A percentile compares a stretch with the other conserved stretches of the same genome.
These are phyloP conservation scores for Sus cebifrons DNA, from an alignment of 2,797 vertebrate genomes.

Conservation along the genomic window DNA sequence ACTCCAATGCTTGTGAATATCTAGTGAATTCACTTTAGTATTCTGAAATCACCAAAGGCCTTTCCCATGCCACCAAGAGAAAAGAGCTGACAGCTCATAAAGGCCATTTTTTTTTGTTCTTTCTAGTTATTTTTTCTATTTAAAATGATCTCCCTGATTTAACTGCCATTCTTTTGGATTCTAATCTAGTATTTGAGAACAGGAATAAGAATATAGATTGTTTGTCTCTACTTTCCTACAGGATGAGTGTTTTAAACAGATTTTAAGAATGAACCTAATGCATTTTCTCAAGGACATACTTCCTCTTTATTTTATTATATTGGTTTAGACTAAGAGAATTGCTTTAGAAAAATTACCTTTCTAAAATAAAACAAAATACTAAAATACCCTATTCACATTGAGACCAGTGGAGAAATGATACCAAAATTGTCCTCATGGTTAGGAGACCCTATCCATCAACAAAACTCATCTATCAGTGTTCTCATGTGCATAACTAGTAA, in stretches of 20 bases:
- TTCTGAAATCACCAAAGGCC: not conserved
- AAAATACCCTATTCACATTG: not conserved
- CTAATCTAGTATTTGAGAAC: not conserved
- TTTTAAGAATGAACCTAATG: conserved; percentile 1
- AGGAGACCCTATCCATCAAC: not conserved
- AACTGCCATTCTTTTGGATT: not conserved
- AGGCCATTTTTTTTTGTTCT: not conserved
- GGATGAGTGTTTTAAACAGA: not conserved
- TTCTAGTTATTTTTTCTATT: conserved; percentile 38
- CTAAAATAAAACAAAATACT: conserved; percentile 7
- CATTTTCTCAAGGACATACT: conserved; percentile 8
- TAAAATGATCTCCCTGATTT: conserved; percentile 24
- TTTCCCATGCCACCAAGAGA: not conserved
- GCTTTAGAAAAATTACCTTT: not conserved
- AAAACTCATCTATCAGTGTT: not conserved
- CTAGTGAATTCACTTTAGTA: not conserved
- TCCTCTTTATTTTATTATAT: conserved; percentile 4
- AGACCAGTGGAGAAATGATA: not conserved
- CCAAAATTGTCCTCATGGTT: not conserved
- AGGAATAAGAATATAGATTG: not conserved
- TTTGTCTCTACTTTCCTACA: not conserved
- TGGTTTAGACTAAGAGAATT: not conserved
- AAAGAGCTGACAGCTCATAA: conserved; percentile 18
- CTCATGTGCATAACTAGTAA: not conserved
- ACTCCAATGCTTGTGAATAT: not conserved